phyloP scores from a whole-genome alignment of 2,113 vertebrate genomes.

The Pteropus alecto region DNA sequence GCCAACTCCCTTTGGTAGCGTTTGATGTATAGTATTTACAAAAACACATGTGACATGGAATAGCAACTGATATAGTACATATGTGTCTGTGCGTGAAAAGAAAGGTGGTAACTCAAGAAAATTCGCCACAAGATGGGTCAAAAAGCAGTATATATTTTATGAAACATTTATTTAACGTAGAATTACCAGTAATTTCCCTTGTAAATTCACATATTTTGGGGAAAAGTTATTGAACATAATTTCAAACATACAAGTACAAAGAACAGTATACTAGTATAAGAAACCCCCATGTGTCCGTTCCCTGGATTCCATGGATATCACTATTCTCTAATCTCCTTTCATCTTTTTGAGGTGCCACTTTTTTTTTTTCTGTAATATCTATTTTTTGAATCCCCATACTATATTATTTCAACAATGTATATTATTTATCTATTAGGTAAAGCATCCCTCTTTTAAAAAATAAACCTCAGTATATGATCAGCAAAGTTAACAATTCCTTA shows the following conservation, averaged over 20 bases:
- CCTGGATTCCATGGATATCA: neutral
- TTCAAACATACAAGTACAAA: neutral
- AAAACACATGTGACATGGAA: rapidly evolving
- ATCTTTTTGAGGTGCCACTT: neutral
- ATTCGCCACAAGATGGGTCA: too few relatives aligned
- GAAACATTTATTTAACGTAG: neutral
- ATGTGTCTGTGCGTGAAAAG: neutral
- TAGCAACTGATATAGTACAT: neutral
- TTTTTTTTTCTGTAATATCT: neutral
- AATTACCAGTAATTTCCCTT: neutral
- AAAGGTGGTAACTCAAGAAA: neutral
- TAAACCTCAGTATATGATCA: neutral
- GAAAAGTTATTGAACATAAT: neutral
- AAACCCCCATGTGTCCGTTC: rapidly evolving
- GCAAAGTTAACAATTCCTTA: neutral
- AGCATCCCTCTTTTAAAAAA: neutral
- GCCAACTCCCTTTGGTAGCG: neutral
- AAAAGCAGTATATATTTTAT: neutral
- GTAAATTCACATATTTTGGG: neutral
- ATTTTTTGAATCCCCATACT: neutral
- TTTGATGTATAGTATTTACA: neutral
- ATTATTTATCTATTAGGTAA: neutral
- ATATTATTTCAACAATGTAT: neutral
- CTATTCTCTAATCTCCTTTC: neutral
- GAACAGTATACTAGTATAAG: neutral